Percentiles rank a stretch among this genome's conserved stretches.
phyloP scores from a whole-genome alignment of 2,113 vertebrate genomes.

The Hipposideros armiger region DNA sequence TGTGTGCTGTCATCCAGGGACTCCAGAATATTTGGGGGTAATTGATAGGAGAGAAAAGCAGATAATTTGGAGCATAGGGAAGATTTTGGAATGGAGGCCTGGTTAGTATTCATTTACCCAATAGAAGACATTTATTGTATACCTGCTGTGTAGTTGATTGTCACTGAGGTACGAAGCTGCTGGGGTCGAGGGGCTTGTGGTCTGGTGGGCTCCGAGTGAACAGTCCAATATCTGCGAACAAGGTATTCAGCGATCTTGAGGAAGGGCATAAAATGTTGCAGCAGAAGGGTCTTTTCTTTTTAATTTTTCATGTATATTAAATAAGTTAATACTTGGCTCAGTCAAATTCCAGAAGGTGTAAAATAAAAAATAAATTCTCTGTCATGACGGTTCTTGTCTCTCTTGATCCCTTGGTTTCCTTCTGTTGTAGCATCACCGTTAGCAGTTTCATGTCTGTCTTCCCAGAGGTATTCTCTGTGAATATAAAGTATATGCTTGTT shows the following conservation, averaged over 20 bases:
- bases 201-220: neutral
- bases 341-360: neutral
- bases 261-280: neutral
- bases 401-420: neutral
- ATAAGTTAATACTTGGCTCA: neutral
- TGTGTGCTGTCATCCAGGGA: neutral
- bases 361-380: neutral
- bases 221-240: neutral
- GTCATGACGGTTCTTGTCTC: neutral
- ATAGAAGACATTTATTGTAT: neutral
- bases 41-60: constrained; percentile 10
- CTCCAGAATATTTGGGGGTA: neutral
- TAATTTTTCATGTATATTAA: constrained; percentile 2
- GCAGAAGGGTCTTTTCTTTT: neutral
- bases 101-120: neutral
- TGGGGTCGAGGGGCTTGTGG: neutral
- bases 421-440: neutral
- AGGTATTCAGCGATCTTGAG: neutral
- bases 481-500: neutral
- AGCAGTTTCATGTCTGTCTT: neutral
- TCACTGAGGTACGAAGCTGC: neutral
- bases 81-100: neutral
- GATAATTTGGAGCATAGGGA: neutral
- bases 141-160: neutral
- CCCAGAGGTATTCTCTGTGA: neutral